Evolutionary conservation across 2,888 invertebrate genomes (phyloP).

Genomic region (Andrena flavipes): DNA sequence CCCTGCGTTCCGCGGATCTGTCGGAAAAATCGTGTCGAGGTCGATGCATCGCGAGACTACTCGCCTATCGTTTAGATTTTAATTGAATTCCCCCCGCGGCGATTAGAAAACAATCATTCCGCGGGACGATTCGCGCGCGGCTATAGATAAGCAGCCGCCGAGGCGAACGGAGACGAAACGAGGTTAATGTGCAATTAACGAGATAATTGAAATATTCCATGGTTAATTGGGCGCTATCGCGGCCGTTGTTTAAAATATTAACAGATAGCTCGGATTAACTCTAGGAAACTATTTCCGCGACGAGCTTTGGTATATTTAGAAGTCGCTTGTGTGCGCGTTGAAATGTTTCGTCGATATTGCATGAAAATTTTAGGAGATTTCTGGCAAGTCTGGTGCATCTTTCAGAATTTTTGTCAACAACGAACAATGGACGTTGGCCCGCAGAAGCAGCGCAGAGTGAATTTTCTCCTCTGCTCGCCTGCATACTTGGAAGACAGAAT

Average conservation of each 20-base stretch:
- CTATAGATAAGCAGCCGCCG: not conserved
- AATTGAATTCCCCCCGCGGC: not conserved
- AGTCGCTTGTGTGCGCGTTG: not conserved
- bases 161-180: not conserved
- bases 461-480: not conserved
- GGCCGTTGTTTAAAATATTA: not conserved
- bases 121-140: not conserved
- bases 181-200: constrained; percentile 35
- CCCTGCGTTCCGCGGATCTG: not conserved
- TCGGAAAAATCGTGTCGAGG: not conserved
- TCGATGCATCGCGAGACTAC: not conserved
- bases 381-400: too few species aligned
- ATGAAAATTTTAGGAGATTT: too few species aligned
- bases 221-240: constrained; percentile 15
- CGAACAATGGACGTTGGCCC: too few species aligned
- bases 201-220: constrained; percentile 28
- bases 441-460: too few species aligned
- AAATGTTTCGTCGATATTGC: not conserved
- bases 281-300: constrained; percentile 10
- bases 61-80: not conserved
- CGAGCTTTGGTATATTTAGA: constrained; percentile 33
- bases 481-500: not conserved
- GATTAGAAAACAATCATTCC: constrained; percentile 1
- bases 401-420: too few species aligned
- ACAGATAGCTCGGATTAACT: constrained; percentile 7